phyloP scores from a whole-genome alignment of 1,140 invertebrate genomes.

The Eumeta japonica region DNA sequence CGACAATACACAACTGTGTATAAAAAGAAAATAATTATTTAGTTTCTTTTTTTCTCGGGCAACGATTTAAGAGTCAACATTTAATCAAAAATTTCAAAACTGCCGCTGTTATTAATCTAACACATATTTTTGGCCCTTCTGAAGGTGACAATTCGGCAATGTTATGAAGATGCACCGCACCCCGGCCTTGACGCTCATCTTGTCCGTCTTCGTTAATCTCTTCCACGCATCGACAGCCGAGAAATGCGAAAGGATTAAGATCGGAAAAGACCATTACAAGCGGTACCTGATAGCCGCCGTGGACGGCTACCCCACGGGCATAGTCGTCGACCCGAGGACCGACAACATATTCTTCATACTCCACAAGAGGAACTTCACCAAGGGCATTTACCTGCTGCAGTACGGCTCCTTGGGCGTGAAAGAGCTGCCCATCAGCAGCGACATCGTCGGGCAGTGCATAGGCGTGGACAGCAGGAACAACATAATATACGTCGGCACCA shows the following conservation, averaged over 20 bases:
- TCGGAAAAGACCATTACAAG: conserved; percentile 41
- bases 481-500: conserved; percentile 40
- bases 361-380: conserved; percentile 45
- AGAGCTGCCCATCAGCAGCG: conserved; percentile 34
- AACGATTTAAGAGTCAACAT: not conserved
- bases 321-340: conserved; percentile 34
- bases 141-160: no score
- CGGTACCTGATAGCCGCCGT: conserved; percentile 37
- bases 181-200: no score
- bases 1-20: no score
- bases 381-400: conserved; percentile 37
- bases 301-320: conserved; percentile 40
- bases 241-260: conserved; percentile 40
- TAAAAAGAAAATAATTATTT: not conserved
- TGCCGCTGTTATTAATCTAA: no score
- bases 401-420: conserved; percentile 44
- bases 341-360: conserved; percentile 46
- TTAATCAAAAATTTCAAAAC: no score
- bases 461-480: conserved; percentile 29
- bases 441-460: conserved; percentile 38
- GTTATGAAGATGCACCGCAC: no score
- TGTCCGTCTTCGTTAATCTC: no score
- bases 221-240: no score
- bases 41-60: not conserved
- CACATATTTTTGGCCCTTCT: no score